A percentile compares a stretch with the other conserved stretches of the same genome.
Evolutionary conservation across 2,888 invertebrate species (phyloP).

Genomic region (Macroteleia sp.): DNA sequence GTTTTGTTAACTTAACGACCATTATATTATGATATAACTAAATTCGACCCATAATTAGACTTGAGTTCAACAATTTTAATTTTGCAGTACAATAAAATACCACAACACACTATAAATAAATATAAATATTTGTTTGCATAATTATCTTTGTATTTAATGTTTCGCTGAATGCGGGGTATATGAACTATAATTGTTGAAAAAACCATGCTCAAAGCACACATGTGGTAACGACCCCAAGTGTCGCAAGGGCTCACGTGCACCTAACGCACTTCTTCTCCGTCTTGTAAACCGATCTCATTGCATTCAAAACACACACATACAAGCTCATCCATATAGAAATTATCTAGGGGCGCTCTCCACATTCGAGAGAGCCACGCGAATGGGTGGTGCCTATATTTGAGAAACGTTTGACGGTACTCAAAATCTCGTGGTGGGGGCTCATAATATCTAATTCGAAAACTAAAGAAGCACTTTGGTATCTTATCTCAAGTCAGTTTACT

Average conservation of each 20-base stretch:
- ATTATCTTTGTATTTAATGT: not conserved
- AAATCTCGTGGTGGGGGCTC: conserved; percentile 3
- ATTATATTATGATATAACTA: no score
- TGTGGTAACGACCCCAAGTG: conserved; percentile 50
- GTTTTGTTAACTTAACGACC: no score
- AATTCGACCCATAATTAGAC: no score
- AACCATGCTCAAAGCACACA: conserved; percentile 31
- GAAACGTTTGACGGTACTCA: conserved; percentile 25
- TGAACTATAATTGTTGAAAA: conserved; percentile 46
- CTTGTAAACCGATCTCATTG: not conserved
- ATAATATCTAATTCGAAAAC: conserved; percentile 36
- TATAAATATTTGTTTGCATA: not conserved
- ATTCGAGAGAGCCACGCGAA: conserved; percentile 71
- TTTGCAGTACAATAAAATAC: no score
- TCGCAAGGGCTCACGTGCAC: conserved; percentile 23
- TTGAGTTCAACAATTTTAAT: no score
- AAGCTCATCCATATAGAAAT: not conserved
- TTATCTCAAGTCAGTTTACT: conserved; percentile 68
- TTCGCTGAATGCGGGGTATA: conserved; percentile 18
- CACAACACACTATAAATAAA: no score
- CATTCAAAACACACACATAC: not conserved
- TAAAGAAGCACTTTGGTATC: conserved; percentile 41
- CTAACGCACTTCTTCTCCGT: conserved; percentile 21
- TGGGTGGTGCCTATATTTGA: conserved; percentile 70
- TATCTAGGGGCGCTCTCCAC: not conserved